phyloP scores from a whole-genome alignment of 2,888 invertebrate species.

The Tipula confusa region DNA sequence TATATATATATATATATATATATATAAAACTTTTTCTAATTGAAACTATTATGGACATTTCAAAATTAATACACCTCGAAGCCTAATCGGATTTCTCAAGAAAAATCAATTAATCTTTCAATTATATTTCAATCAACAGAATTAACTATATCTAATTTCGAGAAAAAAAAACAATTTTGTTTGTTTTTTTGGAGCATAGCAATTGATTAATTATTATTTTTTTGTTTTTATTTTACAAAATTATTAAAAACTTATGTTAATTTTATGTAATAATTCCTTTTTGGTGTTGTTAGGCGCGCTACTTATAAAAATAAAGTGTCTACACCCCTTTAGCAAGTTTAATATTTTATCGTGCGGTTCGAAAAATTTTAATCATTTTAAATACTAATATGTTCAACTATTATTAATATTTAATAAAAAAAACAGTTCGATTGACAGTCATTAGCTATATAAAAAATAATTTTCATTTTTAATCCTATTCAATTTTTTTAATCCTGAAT shows the following conservation, averaged over 20 bases:
- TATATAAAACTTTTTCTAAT: background rate
- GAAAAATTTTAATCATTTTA: too few species aligned
- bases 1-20: too few species aligned
- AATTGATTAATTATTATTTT: background rate
- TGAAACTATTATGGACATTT: background rate
- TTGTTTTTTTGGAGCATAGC: background rate
- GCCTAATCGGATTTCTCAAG: background rate
- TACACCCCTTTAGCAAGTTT: background rate
- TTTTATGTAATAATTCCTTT: background rate
- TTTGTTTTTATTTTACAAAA: background rate
- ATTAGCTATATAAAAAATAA: too few species aligned
- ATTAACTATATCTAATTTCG: background rate
- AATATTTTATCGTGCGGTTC: background rate
- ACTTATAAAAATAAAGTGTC: background rate
- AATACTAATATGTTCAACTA: too few species aligned
- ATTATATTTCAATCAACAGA: constrained; percentile 20
- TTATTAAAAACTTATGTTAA: background rate
- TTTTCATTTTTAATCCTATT: background rate
- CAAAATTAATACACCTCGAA: background rate
- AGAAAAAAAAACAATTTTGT: background rate
- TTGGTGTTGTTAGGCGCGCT: background rate
- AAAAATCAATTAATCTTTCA: constrained; percentile 3
- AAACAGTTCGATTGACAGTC: too few species aligned
- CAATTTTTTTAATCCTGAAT: background rate
- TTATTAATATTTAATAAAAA: too few species aligned